phyloP scores from a whole-genome alignment of 2,113 vertebrate species.

The Microcebus murinus region DNA sequence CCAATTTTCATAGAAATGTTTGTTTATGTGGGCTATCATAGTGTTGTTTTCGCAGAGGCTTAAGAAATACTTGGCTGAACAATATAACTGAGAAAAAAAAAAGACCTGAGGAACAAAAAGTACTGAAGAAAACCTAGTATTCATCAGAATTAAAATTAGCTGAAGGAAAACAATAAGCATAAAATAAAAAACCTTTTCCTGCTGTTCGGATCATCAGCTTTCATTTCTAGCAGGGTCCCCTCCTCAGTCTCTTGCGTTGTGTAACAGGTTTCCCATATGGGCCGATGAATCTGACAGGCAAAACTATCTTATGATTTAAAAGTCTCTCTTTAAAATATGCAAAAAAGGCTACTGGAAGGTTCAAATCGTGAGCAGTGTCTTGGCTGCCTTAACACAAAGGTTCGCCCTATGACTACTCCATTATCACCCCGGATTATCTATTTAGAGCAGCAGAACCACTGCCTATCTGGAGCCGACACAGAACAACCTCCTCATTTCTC shows the following conservation, averaged over 20 bases:
- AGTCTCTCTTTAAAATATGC: constrained; percentile 44
- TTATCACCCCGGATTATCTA: constrained; percentile 59
- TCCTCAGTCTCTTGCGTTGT: not conserved
- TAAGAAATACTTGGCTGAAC: constrained; percentile 61
- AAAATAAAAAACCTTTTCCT: constrained; percentile 80
- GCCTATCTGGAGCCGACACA: constrained; percentile 24
- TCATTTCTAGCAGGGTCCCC: constrained; percentile 74
- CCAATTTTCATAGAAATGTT: constrained; percentile 14
- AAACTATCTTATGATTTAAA: constrained; percentile 27
- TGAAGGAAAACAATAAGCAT: constrained; percentile 84
- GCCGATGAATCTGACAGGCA: not conserved
- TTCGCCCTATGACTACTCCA: constrained; percentile 46
- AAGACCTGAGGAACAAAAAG: constrained; percentile 36
- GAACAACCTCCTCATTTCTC: constrained; percentile 64
- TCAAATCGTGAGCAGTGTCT: not conserved
- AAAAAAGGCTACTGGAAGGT: constrained; percentile 56
- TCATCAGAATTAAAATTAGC: constrained; percentile 87
- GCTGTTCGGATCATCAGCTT: constrained; percentile 79
- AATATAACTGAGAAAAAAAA: not conserved
- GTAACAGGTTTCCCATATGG: not conserved
- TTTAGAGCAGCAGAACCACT: not conserved
- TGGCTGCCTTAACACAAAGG: not conserved
- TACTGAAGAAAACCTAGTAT: constrained; percentile 74
- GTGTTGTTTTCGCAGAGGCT: constrained; percentile 31
- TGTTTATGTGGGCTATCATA: constrained; percentile 31